Evolutionary conservation across 2,797 vertebrate genomes (phyloP).

Genomic region (Anas acuta): DNA sequence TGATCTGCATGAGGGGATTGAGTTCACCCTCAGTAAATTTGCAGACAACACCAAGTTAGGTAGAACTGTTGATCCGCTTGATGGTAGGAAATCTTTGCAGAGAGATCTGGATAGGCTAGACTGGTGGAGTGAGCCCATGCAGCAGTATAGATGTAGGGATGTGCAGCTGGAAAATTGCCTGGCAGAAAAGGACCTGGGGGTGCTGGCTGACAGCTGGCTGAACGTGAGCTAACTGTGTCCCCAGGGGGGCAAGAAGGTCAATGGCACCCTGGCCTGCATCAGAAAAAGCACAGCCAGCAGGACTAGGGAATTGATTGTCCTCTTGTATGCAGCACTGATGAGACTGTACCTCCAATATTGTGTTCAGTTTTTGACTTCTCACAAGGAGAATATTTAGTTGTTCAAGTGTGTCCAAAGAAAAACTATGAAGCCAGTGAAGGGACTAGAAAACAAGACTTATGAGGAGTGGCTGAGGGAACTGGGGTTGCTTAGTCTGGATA

Average conservation of each 20-base stretch:
- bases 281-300: too few relatives aligned
- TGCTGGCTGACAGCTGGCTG: background rate
- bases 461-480: too few relatives aligned
- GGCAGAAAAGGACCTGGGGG: background rate
- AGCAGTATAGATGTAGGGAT: background rate
- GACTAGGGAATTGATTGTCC: background rate
- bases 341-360: background rate
- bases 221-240: too few relatives aligned
- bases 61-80: background rate
- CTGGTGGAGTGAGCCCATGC: background rate
- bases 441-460: too few relatives aligned
- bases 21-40: background rate
- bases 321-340: background rate
- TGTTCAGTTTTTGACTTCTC: background rate
- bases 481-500: too few relatives aligned
- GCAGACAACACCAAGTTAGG: background rate
- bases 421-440: background rate
- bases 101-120: background rate
- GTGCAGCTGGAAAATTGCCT: background rate
- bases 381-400: background rate
- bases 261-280: too few relatives aligned
- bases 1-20: background rate
- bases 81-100: background rate
- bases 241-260: too few relatives aligned
- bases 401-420: background rate